Evolutionary conservation across 53 echinoderm and acorn worm species (phyloP).

Genomic region (Holothuria scabra): DNA sequence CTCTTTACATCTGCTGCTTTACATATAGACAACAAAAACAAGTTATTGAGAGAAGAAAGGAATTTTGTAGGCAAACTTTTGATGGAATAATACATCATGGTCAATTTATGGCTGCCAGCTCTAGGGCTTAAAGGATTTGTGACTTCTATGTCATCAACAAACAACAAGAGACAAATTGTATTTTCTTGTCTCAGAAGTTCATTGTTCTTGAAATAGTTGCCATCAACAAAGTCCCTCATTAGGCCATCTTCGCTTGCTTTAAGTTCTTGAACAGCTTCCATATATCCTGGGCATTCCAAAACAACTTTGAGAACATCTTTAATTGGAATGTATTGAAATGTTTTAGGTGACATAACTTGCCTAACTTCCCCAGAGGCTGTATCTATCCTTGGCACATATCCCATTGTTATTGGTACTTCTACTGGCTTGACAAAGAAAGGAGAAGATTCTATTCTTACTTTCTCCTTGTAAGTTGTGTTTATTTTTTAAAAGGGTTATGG

Average conservation of each 20-base stretch:
- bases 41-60: conserved; percentile 48
- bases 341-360: conserved; percentile 43
- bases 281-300: conserved; percentile 42
- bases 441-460: not conserved
- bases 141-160: conserved; percentile 52
- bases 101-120: conserved; percentile 58
- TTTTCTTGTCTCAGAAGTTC: conserved; percentile 2
- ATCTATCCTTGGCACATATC: conserved; percentile 43
- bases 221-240: conserved; percentile 51
- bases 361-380: conserved; percentile 24
- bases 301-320: conserved; percentile 29
- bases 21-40: conserved; percentile 54
- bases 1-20: conserved; percentile 48
- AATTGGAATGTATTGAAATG: conserved; percentile 55
- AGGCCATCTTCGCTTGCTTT: conserved; percentile 42
- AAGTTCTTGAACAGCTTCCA: conserved; percentile 30
- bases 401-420: conserved; percentile 40
- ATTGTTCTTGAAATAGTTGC: conserved; percentile 40
- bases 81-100: conserved; percentile 42
- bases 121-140: conserved; percentile 57
- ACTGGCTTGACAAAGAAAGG: conserved; percentile 8
- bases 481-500: conserved; percentile 8
- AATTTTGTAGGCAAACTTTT: conserved; percentile 46
- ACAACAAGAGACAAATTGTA: conserved; percentile 35
- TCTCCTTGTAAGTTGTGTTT: conserved; percentile 22